These are phyloP conservation scores for Heliconius cydno DNA, from an alignment of 2,888 invertebrate species.

Conservation along the genomic window DNA sequence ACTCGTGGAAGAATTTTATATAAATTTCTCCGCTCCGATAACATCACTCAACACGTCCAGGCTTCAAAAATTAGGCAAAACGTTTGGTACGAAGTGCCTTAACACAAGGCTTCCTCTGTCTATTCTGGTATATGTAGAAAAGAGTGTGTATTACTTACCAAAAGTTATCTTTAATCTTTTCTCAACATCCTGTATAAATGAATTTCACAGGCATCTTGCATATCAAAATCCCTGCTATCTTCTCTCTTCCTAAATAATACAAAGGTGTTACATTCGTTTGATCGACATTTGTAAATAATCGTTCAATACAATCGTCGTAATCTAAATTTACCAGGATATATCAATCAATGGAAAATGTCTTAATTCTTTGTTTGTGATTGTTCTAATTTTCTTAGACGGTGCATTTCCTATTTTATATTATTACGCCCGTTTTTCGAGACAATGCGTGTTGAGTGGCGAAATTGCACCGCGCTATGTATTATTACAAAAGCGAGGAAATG, in stretches of 20 bases:
- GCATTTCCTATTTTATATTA: background rate
- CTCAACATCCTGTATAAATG: background rate
- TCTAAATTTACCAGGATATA: constrained; percentile 14
- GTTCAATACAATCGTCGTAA: background rate
- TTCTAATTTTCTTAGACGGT: background rate
- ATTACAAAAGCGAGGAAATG: too few relatives aligned
- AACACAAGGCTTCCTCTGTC: background rate
- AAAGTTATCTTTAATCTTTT: background rate
- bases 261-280: constrained; percentile 8
- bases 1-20: too few relatives aligned
- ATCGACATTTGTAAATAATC: constrained; percentile 22
- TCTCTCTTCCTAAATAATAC: background rate
- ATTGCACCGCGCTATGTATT: too few relatives aligned
- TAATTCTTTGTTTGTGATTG: constrained; percentile 1
- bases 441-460: too few relatives aligned
- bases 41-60: too few relatives aligned
- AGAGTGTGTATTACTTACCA: background rate
- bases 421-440: too few relatives aligned
- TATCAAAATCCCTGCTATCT: background rate
- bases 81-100: background rate
- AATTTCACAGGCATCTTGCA: background rate
- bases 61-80: too few relatives aligned
- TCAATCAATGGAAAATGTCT: constrained; percentile 4
- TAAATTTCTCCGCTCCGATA: too few relatives aligned
- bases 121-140: background rate